Conservation (phyloP, 2,888 invertebrate genomes). For the Vandiemenella viatica region DNA sequence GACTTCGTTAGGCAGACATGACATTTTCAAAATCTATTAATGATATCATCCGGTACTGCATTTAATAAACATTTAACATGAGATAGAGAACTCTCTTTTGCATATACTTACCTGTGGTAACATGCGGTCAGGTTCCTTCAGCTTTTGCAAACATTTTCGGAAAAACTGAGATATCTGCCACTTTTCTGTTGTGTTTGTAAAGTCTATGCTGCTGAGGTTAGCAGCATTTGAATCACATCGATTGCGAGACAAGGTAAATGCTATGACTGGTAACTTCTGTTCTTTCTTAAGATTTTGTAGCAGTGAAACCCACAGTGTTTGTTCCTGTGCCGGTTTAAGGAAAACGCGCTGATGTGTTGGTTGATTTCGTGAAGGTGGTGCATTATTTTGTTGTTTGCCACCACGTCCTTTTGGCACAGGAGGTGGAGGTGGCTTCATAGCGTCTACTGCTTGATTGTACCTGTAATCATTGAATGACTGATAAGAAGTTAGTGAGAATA, state of each 20-base stretch:
- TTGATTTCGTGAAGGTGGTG: too few species aligned
- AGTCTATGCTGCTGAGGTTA: conserved; percentile 42
- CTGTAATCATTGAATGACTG: too few species aligned
- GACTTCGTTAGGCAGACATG: too few species aligned
- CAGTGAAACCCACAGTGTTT: conserved; percentile 65
- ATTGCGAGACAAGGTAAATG: conserved; percentile 81
- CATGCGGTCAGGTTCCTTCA: conserved; percentile 73
- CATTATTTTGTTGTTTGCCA: too few species aligned
- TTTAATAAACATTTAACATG: too few species aligned
- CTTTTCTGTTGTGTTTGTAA: conserved; percentile 76
- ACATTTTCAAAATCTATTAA: too few species aligned
- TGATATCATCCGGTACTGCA: too few species aligned
- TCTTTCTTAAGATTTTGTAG: conserved; percentile 69
- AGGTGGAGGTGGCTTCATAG: conserved; percentile 12
- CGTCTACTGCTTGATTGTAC: conserved; percentile 15
- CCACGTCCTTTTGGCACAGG: not conserved
- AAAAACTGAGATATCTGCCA: conserved; percentile 73
- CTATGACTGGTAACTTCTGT: conserved; percentile 83
- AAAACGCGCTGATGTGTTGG: too few species aligned
- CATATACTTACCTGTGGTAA: conserved; percentile 60
- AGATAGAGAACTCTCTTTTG: too few species aligned
- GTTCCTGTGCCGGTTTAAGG: conserved; percentile 59
- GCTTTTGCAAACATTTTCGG: conserved; percentile 58
- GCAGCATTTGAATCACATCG: conserved; percentile 59
- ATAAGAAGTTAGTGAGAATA: too few species aligned